Conservation (phyloP, 2,113 vertebrate genomes). For the Aythya baeri region DNA sequence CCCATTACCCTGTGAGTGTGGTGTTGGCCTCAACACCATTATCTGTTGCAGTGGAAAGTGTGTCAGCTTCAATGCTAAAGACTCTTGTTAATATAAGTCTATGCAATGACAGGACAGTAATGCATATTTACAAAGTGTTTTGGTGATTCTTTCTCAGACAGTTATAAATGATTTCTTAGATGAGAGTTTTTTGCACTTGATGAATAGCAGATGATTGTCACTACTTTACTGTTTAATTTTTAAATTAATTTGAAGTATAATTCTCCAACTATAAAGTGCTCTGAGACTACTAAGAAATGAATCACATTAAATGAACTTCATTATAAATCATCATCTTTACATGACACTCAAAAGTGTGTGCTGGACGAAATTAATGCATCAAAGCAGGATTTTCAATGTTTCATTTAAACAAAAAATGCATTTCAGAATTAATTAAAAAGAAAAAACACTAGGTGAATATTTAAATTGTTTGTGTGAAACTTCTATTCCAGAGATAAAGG, state of each 20-base stretch:
- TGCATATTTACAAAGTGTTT: slow-evolving; percentile 21
- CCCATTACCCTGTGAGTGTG: too few relatives aligned
- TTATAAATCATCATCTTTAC: slow-evolving; percentile 43
- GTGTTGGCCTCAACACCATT: neutral
- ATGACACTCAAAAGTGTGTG: slow-evolving; percentile 17
- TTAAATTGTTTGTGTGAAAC: neutral
- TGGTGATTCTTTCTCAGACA: slow-evolving; percentile 5
- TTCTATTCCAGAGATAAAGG: neutral
- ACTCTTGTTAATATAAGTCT: neutral
- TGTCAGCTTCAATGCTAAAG: neutral
- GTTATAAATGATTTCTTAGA: slow-evolving; percentile 31
- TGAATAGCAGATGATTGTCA: slow-evolving; percentile 56
- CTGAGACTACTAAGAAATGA: slow-evolving; percentile 52
- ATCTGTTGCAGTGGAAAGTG: neutral
- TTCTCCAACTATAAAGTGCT: slow-evolving; percentile 38
- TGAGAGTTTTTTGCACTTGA: slow-evolving; percentile 30
- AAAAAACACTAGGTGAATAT: neutral
- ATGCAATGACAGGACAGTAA: neutral
- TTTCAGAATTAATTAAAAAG: slow-evolving; percentile 39
- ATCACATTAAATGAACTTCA: slow-evolving; percentile 56
- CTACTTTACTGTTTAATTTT: slow-evolving; percentile 59
- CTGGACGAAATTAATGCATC: slow-evolving; percentile 42
- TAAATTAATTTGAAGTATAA: slow-evolving; percentile 62
- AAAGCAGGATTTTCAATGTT: slow-evolving; percentile 22
- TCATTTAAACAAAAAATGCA: slow-evolving; percentile 30